Base-by-base conservation (phyloP, 30 jellyfish, hydroid and myxozoan species). In the Aurelia sp. region DNA sequence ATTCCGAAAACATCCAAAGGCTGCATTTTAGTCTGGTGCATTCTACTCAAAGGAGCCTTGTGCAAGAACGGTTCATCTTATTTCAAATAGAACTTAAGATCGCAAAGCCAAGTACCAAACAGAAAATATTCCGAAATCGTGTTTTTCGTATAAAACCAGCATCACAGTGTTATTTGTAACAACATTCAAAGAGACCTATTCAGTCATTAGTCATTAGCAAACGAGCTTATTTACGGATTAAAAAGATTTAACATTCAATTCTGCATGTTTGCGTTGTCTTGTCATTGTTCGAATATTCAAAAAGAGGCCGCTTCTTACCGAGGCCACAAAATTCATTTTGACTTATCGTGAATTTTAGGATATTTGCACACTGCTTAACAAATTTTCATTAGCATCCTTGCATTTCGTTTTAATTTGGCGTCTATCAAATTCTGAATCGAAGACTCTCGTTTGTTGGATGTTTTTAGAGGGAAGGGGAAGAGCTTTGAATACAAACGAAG, bases 331-430 rank as follows among this genome's bases (percentile, higher is more conserved):
- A 76, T 59, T 61, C 66, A n/a, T 60, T 18, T 3, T 76, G 87
- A 35, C 60, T 76, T 76, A 76, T 74, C 87, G 87, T 76, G 87
- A 76, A 60, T 59, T 76, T 76, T 17, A 78, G 50, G 31, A 20
- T 76, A 76, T 76, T 76, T 76, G 50, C 87, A 13, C 13, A 44
- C 41, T 8, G 41, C 73, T 76, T 76, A 76, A 76, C 87, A 63
- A 60, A 58, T 57, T 76, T 76, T 76, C 77, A 57, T 76, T 59
- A 55, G 65, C 87, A 24, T 76, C 87, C 87, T 60, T 60, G n/a
- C 76, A 41, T 63, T 10, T 40, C 48, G 20, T 64, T 21, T 38
- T 21, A n/a, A 64, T 16, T 21, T 64, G 19, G 40, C 75, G 40
- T 44, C 55, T 44, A 9, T 44, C 55, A 44, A 9, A 44, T 44